Percentiles rank a stretch among this genome's conserved stretches.
These are phyloP conservation scores for Tragelaphus scriptus DNA, from an alignment of 2,113 vertebrate species.

Conservation along the genomic window DNA sequence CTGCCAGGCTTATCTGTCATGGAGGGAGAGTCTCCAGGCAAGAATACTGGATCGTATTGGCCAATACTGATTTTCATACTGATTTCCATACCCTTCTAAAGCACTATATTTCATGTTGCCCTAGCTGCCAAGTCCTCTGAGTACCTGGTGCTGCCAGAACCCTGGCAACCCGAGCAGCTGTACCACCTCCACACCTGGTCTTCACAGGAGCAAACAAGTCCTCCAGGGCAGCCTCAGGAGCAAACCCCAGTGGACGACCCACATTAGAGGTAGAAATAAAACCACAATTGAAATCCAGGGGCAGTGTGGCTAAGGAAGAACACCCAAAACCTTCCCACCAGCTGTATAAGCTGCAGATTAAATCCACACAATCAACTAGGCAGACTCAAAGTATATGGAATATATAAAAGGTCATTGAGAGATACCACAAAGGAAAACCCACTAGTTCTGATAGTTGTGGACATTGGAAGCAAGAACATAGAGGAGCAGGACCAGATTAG, in stretches of 20 bases:
- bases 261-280: neutral
- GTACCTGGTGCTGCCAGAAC: neutral
- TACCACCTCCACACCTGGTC: fast-evolving
- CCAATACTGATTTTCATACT: neutral
- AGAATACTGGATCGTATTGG: neutral
- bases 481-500: neutral
- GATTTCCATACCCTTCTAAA: too few relatives aligned
- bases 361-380: neutral
- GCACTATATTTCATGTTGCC: neutral
- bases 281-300: neutral
- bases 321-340: neutral
- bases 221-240: neutral
- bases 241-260: neutral
- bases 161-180: too few relatives aligned
- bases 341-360: neutral
- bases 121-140: neutral
- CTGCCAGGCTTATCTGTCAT: neutral
- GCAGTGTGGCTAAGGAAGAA: neutral
- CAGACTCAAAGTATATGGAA: neutral
- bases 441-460: neutral
- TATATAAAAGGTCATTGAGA: neutral
- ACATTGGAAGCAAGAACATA: neutral
- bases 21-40: neutral
- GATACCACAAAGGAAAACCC: neutral
- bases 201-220: neutral